These are phyloP conservation scores for Caradrina kadenii DNA, from an alignment of 2,888 invertebrate species.

Conservation along the genomic window DNA sequence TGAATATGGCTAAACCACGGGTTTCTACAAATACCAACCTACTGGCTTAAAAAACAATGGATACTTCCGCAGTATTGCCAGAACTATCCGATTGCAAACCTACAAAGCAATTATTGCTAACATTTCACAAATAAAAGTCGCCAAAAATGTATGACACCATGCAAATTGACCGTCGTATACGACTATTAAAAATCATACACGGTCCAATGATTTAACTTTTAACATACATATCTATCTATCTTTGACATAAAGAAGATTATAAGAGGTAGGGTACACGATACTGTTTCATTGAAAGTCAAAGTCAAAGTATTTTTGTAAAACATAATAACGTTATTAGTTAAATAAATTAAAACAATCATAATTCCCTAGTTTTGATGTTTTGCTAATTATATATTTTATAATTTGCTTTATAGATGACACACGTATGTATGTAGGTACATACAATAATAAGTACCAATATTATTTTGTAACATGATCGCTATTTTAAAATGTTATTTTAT, in stretches of 20 bases:
- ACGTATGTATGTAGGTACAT: no score
- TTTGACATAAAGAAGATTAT: slow-evolving; percentile 28
- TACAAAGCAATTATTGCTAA: slow-evolving; percentile 38
- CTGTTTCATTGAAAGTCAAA: not conserved
- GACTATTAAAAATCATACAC: slow-evolving; percentile 55
- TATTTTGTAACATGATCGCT: no score
- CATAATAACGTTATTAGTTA: no score
- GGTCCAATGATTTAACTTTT: slow-evolving; percentile 35
- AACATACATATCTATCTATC: slow-evolving; percentile 20
- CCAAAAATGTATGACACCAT: slow-evolving; percentile 46
- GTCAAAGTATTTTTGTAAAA: not conserved
- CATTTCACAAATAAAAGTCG: slow-evolving; percentile 27
- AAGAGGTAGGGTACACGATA: slow-evolving; percentile 10
- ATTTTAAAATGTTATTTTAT: no score
- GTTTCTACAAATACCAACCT: not conserved
- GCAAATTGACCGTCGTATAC: slow-evolving; percentile 18
- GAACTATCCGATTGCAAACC: slow-evolving; percentile 10
- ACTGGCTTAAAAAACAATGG: not conserved
- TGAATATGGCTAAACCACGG: no score
- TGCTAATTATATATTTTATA: no score
- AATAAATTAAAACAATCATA: no score
- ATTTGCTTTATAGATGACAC: no score
- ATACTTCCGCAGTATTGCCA: slow-evolving; percentile 24
- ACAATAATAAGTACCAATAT: no score
- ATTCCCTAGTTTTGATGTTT: no score